Conservation (phyloP, 1,140 invertebrate genomes). For the Acromyrmex charruanus region DNA sequence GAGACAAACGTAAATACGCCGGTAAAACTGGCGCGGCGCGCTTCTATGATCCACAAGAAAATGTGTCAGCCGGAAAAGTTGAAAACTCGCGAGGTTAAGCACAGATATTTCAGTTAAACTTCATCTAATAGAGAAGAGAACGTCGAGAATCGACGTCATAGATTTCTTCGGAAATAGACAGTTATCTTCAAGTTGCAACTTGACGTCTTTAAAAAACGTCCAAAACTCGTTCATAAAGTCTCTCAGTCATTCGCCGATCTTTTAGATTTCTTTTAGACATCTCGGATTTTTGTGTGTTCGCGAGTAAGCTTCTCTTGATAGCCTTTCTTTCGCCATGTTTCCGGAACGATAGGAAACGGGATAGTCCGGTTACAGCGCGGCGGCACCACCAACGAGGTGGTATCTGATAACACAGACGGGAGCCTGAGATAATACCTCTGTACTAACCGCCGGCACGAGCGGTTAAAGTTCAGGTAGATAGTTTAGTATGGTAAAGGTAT, state of each 20-base stretch:
- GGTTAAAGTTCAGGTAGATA: constrained; percentile 67
- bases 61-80: constrained; percentile 43
- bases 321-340: constrained; percentile 18
- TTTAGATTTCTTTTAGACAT: not conserved
- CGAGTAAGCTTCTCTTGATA: constrained; percentile 29
- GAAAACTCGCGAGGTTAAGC: constrained; percentile 29
- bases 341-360: not conserved
- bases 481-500: constrained; percentile 34
- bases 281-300: constrained; percentile 2
- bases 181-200: not conserved
- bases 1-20: constrained; percentile 38
- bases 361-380: constrained; percentile 31
- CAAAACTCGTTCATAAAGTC: not conserved
- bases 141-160: constrained; percentile 23
- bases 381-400: constrained; percentile 49
- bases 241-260: not conserved
- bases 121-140: constrained; percentile 1
- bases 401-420: constrained; percentile 74
- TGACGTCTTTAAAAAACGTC: not conserved
- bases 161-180: not conserved
- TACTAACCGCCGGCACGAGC: constrained; percentile 64
- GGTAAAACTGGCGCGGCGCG: constrained; percentile 34
- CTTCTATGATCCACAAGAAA: constrained; percentile 44
- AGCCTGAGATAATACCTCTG: constrained; percentile 71
- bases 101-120: constrained; percentile 3